A percentile compares a stretch with the other conserved stretches of the same genome.
Conservation (phyloP, 2,113 vertebrate genomes). For the Gnathonemus echidnorhynchus region DNA sequence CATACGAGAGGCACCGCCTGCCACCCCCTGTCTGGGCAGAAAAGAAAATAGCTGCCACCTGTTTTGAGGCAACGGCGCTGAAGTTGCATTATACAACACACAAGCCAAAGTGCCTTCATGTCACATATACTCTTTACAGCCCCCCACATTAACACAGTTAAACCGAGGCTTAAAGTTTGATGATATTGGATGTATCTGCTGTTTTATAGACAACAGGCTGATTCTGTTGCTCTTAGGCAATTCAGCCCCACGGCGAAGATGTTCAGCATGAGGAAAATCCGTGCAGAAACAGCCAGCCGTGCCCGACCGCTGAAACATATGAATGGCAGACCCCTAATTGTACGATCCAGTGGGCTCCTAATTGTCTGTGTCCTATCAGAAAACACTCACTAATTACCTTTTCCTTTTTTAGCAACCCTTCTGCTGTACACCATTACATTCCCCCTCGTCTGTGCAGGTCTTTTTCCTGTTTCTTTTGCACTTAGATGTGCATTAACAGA, state of each 20-base stretch:
- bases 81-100: not conserved
- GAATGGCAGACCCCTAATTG: not conserved
- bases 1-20: not conserved
- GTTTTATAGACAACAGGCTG: not conserved
- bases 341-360: not conserved
- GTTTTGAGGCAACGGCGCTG: not conserved
- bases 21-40: not conserved
- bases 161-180: not conserved
- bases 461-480: not conserved
- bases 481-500: not conserved
- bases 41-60: not conserved
- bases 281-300: not conserved
- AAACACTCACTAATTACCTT: not conserved
- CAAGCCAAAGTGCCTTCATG: not conserved
- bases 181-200: not conserved
- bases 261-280: not conserved
- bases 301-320: not conserved
- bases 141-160: not conserved
- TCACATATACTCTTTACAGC: not conserved
- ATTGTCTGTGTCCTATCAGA: constrained; percentile 2
- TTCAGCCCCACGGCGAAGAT: not conserved
- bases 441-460: not conserved
- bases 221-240: not conserved
- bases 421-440: not conserved
- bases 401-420: not conserved